Evolutionary conservation across 2,888 invertebrate genomes (phyloP).

Genomic region (Thysanoteuthis rhombus): DNA sequence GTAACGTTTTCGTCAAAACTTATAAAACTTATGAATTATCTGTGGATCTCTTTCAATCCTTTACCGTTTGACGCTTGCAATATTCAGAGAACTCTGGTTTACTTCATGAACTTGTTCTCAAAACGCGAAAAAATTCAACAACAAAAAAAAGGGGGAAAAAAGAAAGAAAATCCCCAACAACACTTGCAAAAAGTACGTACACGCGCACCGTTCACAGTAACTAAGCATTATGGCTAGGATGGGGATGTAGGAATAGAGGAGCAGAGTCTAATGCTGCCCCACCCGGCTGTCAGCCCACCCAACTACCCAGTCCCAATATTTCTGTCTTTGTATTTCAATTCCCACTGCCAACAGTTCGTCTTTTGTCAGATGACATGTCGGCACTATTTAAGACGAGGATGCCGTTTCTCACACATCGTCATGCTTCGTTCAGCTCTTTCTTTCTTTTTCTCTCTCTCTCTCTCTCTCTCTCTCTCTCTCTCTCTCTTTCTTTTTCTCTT

Average conservation of each 20-base stretch:
- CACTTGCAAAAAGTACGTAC: neutral
- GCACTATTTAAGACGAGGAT: neutral
- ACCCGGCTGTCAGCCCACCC: neutral
- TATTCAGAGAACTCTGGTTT: no score
- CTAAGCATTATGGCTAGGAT: neutral
- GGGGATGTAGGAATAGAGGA: neutral
- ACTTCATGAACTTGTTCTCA: no score
- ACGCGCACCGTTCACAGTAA: neutral
- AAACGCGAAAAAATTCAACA: neutral
- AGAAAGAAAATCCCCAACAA: neutral
- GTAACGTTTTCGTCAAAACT: no score
- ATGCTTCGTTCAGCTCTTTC: neutral
- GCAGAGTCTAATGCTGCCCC: neutral
- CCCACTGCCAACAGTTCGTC: neutral
- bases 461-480: neutral
- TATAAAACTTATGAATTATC: no score
- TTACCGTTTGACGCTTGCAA: no score
- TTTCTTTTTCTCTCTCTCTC: neutral
- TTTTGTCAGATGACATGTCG: neutral
- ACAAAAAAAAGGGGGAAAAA: neutral
- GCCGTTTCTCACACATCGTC: neutral
- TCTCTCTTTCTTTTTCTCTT: neutral
- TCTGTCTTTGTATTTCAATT: no score
- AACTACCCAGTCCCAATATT: neutral
- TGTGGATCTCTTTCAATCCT: no score